phyloP scores from a whole-genome alignment of 1,140 invertebrate species.

The Thalassaphorura encarpata region DNA sequence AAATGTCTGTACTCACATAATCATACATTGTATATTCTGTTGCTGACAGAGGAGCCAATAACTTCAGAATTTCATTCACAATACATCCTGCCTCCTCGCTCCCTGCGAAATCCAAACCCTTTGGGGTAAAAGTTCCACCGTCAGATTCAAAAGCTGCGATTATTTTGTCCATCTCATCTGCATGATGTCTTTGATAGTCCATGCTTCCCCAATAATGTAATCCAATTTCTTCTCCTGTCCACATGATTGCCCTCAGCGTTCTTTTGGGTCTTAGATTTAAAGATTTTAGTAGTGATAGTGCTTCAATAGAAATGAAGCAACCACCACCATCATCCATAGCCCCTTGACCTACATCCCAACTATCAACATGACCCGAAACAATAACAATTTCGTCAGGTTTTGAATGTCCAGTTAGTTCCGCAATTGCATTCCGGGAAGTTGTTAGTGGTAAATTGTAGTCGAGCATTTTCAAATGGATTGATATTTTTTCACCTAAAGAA shows the following conservation, averaged over 20 bases:
- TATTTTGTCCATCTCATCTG: conserved; percentile 50
- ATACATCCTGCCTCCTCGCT: conserved; percentile 50
- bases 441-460: conserved; percentile 43
- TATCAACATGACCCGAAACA: conserved; percentile 74
- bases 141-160: conserved; percentile 72
- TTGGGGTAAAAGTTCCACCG: conserved; percentile 63
- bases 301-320: conserved; percentile 67
- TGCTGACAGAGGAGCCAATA: conserved; percentile 30
- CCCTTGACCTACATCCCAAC: conserved; percentile 79
- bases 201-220: conserved; percentile 51
- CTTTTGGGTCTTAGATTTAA: conserved; percentile 56
- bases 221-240: conserved; percentile 67
- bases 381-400: conserved; percentile 59
- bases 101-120: conserved; percentile 51
- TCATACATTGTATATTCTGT: conserved; percentile 17
- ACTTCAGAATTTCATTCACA: conserved; percentile 46
- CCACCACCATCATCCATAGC: conserved; percentile 75
- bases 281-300: conserved; percentile 54
- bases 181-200: conserved; percentile 52
- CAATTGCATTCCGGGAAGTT: conserved; percentile 59
- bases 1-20: conserved; percentile 33
- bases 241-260: conserved; percentile 61
- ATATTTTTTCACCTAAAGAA: conserved; percentile 41
- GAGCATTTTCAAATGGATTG: conserved; percentile 47
- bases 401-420: conserved; percentile 53